These are phyloP conservation scores for Morbakka virulenta DNA, from an alignment of 30 jellyfish, hydroid and myxozoan genomes.

Conservation along the genomic window DNA sequence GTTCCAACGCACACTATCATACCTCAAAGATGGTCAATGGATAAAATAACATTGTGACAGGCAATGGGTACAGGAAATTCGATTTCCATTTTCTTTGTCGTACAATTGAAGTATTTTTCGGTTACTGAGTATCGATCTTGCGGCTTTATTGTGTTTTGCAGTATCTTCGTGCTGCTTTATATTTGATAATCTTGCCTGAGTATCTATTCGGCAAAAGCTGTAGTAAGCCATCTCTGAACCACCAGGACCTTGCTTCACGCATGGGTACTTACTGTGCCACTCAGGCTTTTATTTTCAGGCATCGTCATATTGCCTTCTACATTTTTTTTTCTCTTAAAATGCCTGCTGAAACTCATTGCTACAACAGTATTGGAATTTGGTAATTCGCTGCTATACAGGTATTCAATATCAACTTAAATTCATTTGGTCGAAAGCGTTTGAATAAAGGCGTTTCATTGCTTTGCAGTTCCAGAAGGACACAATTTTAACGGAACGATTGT, in stretches of 20 bases:
- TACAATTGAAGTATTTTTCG: too few species aligned
- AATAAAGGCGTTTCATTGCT: neutral
- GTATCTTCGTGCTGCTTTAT: neutral
- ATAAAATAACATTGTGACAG: conserved; percentile 36
- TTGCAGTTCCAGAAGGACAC: neutral
- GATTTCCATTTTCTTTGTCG: conserved; percentile 22
- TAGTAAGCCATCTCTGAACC: neutral
- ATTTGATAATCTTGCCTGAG: too few species aligned
- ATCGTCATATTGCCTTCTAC: neutral
- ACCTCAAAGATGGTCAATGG: conserved; percentile 36
- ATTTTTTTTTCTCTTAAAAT: neutral
- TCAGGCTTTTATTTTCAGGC: neutral
- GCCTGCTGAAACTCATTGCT: neutral
- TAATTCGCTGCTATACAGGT: too few species aligned
- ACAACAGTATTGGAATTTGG: neutral
- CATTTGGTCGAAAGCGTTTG: neutral
- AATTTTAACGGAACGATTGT: too few species aligned
- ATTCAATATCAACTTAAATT: too few species aligned
- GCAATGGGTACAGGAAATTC: conserved; percentile 34
- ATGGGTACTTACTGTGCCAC: neutral
- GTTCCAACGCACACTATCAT: conserved; percentile 9
- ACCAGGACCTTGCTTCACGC: conserved; percentile 3
- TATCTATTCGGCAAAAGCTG: neutral
- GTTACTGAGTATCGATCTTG: too few species aligned
- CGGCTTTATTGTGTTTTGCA: neutral